These are phyloP conservation scores for Drosophila suzukii DNA, from an alignment of 1,140 invertebrate species.

Conservation along the genomic window DNA sequence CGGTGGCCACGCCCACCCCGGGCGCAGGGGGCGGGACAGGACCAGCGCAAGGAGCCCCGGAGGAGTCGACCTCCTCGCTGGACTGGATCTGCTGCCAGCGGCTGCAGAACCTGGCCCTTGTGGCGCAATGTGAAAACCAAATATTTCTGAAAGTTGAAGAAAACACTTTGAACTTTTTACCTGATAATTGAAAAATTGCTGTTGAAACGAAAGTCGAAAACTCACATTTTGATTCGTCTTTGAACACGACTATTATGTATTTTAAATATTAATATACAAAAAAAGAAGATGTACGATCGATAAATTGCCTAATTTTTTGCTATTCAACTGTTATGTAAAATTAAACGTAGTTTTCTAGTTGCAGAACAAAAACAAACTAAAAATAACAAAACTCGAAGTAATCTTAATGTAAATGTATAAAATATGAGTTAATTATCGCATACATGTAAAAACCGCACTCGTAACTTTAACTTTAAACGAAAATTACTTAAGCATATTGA, in stretches of 20 bases:
- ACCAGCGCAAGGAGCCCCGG: conserved; percentile 20
- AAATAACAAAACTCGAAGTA: conserved; percentile 35
- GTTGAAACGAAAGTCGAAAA: conserved; percentile 52
- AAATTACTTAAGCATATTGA: conserved; percentile 71
- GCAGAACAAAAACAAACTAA: conserved; percentile 41
- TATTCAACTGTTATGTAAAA: conserved; percentile 73
- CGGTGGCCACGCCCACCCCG: conserved; percentile 17
- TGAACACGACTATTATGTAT: conserved; percentile 65
- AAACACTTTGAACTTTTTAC: conserved; percentile 80
- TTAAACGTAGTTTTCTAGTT: conserved; percentile 62
- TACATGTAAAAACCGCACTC: conserved; percentile 56
- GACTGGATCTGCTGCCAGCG: conserved; percentile 78
- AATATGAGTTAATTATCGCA: conserved; percentile 55
- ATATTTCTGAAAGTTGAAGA: conserved; percentile 82
- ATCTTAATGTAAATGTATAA: conserved; percentile 69
- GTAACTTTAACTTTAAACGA: conserved; percentile 50
- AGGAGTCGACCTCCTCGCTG: conserved; percentile 52
- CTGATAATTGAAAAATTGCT: conserved; percentile 83
- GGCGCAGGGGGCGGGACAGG: conserved; percentile 12
- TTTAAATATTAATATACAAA: conserved; percentile 63
- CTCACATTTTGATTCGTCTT: conserved; percentile 55
- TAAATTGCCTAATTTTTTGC: conserved; percentile 69
- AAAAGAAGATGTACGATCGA: conserved; percentile 39
- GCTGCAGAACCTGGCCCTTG: conserved; percentile 74
- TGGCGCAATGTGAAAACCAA: conserved; percentile 82